These are phyloP conservation scores for Aradophagus sp. DNA, from an alignment of 1,140 invertebrate species.

Conservation along the genomic window DNA sequence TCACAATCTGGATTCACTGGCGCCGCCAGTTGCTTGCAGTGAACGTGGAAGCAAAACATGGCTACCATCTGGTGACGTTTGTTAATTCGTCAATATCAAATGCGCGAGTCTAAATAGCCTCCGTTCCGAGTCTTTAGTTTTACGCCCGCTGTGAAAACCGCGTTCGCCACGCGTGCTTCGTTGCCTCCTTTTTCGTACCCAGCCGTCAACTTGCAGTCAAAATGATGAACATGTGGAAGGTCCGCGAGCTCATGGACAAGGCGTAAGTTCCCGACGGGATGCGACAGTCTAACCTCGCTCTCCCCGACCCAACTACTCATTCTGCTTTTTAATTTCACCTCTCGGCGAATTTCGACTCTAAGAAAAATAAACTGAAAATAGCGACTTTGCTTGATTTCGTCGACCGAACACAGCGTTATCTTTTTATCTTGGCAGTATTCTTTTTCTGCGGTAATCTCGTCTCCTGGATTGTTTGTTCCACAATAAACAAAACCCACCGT, in stretches of 20 bases:
- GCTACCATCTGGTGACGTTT: slow-evolving; percentile 71
- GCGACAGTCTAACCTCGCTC: slow-evolving; percentile 56
- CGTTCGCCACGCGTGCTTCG: background rate
- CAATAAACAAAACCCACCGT: too few species aligned
- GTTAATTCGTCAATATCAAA: slow-evolving; percentile 60
- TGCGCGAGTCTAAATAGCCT: slow-evolving; percentile 62
- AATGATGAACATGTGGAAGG: slow-evolving; percentile 92
- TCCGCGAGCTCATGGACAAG: slow-evolving; percentile 94
- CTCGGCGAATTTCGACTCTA: too few species aligned
- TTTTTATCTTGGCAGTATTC: too few species aligned
- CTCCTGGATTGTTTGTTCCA: too few species aligned
- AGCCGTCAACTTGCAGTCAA: slow-evolving; percentile 5
- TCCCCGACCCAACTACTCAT: background rate
- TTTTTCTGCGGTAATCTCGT: too few species aligned
- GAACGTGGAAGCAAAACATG: slow-evolving; percentile 65
- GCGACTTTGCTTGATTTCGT: too few species aligned
- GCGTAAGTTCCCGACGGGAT: slow-evolving; percentile 84
- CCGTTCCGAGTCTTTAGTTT: slow-evolving; percentile 48
- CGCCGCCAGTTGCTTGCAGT: slow-evolving; percentile 4
- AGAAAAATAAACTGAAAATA: too few species aligned
- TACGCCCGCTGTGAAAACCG: slow-evolving; percentile 1
- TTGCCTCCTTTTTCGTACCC: slow-evolving; percentile 26
- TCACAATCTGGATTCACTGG: too few species aligned
- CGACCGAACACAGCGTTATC: too few species aligned
- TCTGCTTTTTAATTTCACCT: too few species aligned